phyloP scores from a whole-genome alignment of 2,797 vertebrate genomes.

The Sebastes cheni region DNA sequence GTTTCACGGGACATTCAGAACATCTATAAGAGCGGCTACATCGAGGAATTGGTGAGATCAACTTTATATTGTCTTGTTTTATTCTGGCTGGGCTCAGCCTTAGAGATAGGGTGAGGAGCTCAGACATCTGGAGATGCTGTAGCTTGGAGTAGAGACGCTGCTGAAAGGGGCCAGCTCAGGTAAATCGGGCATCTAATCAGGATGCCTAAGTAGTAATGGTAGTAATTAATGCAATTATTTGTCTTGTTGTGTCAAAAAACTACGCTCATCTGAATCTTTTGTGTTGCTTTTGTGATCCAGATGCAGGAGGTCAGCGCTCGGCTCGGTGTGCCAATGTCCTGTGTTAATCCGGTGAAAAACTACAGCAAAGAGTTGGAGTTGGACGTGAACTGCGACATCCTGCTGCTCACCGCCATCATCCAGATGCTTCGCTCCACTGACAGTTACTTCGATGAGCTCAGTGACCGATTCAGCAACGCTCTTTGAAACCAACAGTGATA shows the following conservation, averaged over 20 bases:
- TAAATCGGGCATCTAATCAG: no score
- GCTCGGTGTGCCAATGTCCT: slow-evolving; percentile 77
- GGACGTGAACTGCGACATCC: slow-evolving; percentile 73
- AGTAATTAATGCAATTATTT: not conserved
- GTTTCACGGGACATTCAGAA: slow-evolving; percentile 37
- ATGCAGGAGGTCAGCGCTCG: slow-evolving; percentile 64
- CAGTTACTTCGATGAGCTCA: slow-evolving; percentile 74
- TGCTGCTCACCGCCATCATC: slow-evolving; percentile 69
- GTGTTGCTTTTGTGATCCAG: slow-evolving; percentile 44
- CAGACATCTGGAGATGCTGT: no score
- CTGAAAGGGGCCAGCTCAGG: no score
- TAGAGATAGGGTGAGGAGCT: no score
- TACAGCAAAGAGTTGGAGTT: slow-evolving; percentile 77
- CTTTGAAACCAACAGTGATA: not conserved
- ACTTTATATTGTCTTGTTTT: not conserved
- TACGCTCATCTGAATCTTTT: not conserved
- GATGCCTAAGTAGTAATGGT: not conserved
- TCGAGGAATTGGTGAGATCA: slow-evolving; percentile 49
- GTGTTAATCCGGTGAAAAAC: slow-evolving; percentile 82
- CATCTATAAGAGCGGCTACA: slow-evolving; percentile 45
- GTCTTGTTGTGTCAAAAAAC: not conserved
- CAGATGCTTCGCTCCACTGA: slow-evolving; percentile 78
- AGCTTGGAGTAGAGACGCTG: no score
- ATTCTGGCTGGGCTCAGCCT: not conserved
- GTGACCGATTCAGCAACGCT: not conserved